Percentiles rank a stretch among this genome's conserved stretches.
These are phyloP conservation scores for Melanargia galathea DNA, from an alignment of 2,888 invertebrate species.

Conservation along the genomic window DNA sequence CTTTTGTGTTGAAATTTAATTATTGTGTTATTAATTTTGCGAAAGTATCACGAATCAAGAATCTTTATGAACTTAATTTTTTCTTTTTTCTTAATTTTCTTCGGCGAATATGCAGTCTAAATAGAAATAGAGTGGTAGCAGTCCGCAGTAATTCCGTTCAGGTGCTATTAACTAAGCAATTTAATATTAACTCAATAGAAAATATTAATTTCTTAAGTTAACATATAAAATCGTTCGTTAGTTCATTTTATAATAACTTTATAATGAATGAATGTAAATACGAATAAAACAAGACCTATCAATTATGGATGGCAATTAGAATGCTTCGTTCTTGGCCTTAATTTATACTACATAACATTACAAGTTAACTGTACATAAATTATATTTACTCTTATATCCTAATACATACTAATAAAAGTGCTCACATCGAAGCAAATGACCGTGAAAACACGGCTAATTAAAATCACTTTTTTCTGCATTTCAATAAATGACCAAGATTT, in stretches of 20 bases:
- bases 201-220: no score
- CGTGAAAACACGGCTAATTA: constrained; percentile 12
- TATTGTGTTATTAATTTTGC: background rate
- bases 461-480: constrained; percentile 3
- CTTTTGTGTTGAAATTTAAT: constrained; percentile 28
- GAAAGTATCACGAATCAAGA: background rate
- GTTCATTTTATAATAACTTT: background rate
- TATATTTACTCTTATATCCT: constrained; percentile 1
- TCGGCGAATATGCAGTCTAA: no score
- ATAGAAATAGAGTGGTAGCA: no score
- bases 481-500: constrained; percentile 15
- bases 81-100: no score
- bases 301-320: constrained; percentile 5
- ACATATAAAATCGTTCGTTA: no score
- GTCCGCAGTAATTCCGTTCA: no score
- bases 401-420: constrained; percentile 9
- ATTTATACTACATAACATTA: background rate
- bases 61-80: no score
- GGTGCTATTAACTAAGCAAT: no score
- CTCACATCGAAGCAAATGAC: background rate
- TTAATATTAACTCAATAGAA: no score
- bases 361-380: constrained; percentile 9
- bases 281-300: background rate
- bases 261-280: background rate
- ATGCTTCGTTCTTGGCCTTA: constrained; percentile 14